Conservation (phyloP, 2,113 vertebrate genomes). For the Menidia beryllina region DNA sequence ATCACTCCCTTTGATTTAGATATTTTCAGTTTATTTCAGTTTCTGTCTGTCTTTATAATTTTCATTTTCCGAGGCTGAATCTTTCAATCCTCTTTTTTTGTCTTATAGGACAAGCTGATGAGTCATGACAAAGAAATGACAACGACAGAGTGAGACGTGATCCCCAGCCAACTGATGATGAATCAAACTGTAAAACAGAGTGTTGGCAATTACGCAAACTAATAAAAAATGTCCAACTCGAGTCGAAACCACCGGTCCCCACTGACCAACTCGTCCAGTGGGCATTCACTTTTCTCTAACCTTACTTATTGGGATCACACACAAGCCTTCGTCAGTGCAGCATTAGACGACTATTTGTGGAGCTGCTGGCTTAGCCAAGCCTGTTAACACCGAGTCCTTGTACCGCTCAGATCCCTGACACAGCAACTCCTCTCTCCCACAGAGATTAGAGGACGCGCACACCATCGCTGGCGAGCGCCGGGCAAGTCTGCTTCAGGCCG, state of each 20-base stretch:
- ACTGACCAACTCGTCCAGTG: neutral
- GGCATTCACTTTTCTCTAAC: slow-evolving; percentile 9
- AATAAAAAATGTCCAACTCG: neutral
- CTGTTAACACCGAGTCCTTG: slow-evolving; percentile 28
- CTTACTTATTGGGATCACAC: slow-evolving; percentile 17
- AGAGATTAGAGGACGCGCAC: slow-evolving; percentile 48
- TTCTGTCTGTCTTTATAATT: no score
- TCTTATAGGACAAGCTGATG: slow-evolving; percentile 33
- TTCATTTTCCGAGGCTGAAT: no score
- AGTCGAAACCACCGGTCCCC: neutral
- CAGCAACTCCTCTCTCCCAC: slow-evolving; percentile 64
- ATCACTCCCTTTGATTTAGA: neutral
- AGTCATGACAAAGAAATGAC: slow-evolving; percentile 36
- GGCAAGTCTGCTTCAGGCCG: slow-evolving; percentile 6
- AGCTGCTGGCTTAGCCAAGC: slow-evolving; percentile 52
- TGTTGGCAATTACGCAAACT: neutral
- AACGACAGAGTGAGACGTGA: neutral
- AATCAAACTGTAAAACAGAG: neutral
- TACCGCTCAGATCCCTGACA: slow-evolving; percentile 62
- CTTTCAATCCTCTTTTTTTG: no score
- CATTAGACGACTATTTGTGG: slow-evolving; percentile 70
- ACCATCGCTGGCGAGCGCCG: slow-evolving; percentile 1
- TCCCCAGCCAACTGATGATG: neutral
- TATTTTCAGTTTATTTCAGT: neutral
- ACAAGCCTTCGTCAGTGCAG: slow-evolving; percentile 42